A percentile compares a stretch with the other conserved stretches of the same genome.
Conservation (phyloP, 2,113 vertebrate genomes). For the Hyaena hyaena region DNA sequence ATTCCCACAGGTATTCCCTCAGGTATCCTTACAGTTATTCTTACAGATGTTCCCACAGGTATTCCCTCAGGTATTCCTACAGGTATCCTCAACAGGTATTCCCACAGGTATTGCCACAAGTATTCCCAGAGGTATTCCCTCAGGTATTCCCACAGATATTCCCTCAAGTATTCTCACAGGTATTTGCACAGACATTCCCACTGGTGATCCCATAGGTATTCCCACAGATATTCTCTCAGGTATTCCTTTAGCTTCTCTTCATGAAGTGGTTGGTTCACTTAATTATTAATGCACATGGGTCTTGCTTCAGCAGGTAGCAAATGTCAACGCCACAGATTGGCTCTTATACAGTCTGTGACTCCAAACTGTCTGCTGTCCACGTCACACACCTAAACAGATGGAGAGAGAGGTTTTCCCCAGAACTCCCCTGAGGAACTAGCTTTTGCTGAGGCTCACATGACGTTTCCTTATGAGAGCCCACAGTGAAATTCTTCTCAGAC, state of each 20-base stretch:
- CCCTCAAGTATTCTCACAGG: rapidly evolving
- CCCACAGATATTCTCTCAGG: background rate
- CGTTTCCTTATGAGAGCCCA: background rate
- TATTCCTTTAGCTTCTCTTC: background rate
- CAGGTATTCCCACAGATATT: background rate
- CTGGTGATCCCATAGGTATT: background rate
- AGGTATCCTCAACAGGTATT: too few relatives aligned
- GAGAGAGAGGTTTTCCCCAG: background rate
- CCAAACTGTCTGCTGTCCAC: background rate
- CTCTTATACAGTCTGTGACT: background rate
- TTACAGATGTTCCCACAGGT: rapidly evolving
- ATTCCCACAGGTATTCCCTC: background rate
- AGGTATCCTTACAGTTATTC: background rate
- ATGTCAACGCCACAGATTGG: rapidly evolving
- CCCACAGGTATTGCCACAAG: background rate
- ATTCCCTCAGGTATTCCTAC: background rate
- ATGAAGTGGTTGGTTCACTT: background rate
- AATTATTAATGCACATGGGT: background rate
- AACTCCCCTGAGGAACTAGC: background rate
- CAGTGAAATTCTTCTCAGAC: background rate
- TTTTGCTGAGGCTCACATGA: background rate
- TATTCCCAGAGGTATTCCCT: rapidly evolving
- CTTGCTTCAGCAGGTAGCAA: background rate
- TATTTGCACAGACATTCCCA: background rate
- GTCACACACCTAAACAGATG: background rate